Evolutionary conservation across 2,113 vertebrate genomes (phyloP).

Genomic region (Mastomys natalensis): DNA sequence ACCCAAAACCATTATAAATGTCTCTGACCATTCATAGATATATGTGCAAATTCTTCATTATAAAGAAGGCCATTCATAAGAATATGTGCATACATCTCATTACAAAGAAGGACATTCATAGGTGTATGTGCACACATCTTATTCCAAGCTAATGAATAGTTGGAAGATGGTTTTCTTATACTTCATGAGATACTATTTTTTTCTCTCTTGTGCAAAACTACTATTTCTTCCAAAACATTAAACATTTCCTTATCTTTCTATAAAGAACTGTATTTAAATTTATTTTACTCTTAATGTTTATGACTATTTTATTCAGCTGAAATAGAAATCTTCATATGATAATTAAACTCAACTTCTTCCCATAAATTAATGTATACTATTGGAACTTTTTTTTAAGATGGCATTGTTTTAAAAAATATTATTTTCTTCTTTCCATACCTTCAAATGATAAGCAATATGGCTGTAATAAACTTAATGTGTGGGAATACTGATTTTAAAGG

Average conservation of each 20-base stretch:
- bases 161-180: neutral
- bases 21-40: neutral
- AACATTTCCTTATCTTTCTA: constrained; percentile 14
- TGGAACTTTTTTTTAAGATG: neutral
- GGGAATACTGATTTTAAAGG: constrained; percentile 22
- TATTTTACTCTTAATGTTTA: neutral
- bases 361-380: neutral
- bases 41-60: neutral
- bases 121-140: neutral
- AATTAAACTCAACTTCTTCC: constrained; percentile 26
- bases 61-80: neutral
- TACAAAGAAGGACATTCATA: no score
- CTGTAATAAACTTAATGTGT: neutral
- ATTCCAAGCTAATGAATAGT: neutral
- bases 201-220: constrained; percentile 1
- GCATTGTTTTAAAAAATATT: neutral
- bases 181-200: neutral
- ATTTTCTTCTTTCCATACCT: neutral
- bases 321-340: neutral
- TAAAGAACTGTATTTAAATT: neutral
- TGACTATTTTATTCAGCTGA: neutral
- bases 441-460: neutral
- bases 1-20: neutral
- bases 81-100: neutral
- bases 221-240: neutral